Conservation (phyloP, 1,140 invertebrate genomes). For the Polypedilum vanderplanki region DNA sequence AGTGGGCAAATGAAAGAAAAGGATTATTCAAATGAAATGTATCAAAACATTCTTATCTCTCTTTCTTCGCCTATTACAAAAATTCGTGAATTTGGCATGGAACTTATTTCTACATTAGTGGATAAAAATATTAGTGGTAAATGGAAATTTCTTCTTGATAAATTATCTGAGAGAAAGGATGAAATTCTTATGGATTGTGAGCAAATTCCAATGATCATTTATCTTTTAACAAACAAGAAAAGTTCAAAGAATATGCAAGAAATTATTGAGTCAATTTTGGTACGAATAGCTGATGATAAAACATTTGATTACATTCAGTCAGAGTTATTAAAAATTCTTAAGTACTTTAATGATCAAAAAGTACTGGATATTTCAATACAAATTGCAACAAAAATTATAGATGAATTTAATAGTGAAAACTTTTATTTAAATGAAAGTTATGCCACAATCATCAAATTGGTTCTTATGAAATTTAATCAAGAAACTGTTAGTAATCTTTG, state of each 20-base stretch:
- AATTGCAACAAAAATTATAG: not conserved
- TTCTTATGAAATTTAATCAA: not conserved
- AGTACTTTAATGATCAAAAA: not conserved
- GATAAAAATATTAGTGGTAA: slow-evolving; percentile 21
- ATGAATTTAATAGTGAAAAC: not conserved
- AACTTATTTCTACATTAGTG: slow-evolving; percentile 39
- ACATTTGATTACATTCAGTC: slow-evolving; percentile 2
- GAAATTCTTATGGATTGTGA: slow-evolving; percentile 58
- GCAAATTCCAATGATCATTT: slow-evolving; percentile 49
- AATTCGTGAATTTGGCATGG: slow-evolving; percentile 44
- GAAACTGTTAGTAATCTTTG: not conserved
- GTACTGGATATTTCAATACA: slow-evolving; percentile 30
- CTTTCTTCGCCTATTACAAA: slow-evolving; percentile 33
- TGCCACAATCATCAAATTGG: not conserved
- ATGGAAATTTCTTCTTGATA: slow-evolving; percentile 35
- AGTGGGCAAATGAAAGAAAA: not conserved
- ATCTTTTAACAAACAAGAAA: not conserved
- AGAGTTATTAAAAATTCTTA: not conserved
- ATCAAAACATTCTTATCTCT: slow-evolving; percentile 31
- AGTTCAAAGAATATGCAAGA: slow-evolving; percentile 38
- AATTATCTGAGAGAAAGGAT: slow-evolving; percentile 41
- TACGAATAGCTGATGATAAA: not conserved
- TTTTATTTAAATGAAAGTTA: not conserved
- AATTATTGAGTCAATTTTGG: slow-evolving; percentile 39
- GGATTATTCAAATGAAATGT: not conserved